Base-by-base conservation (phyloP, 2,888 invertebrate genomes). In the Psylliodes chrysocephalus region DNA sequence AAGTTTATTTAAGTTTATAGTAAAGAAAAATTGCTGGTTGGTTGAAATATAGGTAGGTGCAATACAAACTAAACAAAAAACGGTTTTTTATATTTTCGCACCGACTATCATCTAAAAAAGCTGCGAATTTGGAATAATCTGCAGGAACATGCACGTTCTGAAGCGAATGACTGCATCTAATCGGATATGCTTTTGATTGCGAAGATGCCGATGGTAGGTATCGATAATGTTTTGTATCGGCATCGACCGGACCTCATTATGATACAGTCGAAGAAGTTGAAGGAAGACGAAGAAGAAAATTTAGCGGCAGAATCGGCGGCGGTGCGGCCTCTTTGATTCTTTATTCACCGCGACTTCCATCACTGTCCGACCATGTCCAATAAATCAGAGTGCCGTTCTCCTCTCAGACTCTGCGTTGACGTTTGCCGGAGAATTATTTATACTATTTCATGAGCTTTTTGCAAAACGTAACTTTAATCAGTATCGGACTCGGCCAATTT, bases 301-400 rank as follows among this genome's bases (percentile, higher is more conserved):
- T 15, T 33, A 42, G 19, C 56, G 17, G 19, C 61, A 60, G 54
- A 55, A 33, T 55, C 59, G 59, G 49, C 47, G 49, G 46, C 67
- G 67, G n/a, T n/a, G n/a, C n/a, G n/a, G 73, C 72, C 75, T 74
- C 79, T 81, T 81, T 80, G 81, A 81, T 80, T 80, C 78, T 79
- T 79, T 80, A 80, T 81, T 78, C 80, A 76, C 81, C 80, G 79
- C 79, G 77, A 77, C 78, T 82, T 82, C 81, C 80, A 82, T 82
- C 82, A 82, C 80, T 81, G 81, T 81, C 82, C 77, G 73, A 75
- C 70, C 70, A 69, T 70, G 78, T 79, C 77, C 76, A 75, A 81
- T 82, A 82, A 82, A 82, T 82, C 82, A 82, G 79, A 70, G 70
- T 64, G 61, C 71, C 66, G 61, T 33, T 47, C 57, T 55, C 38